Percentiles rank a stretch among this genome's conserved stretches.
Conservation (phyloP, 2,113 vertebrate genomes). For the Apaloderma vittatum region DNA sequence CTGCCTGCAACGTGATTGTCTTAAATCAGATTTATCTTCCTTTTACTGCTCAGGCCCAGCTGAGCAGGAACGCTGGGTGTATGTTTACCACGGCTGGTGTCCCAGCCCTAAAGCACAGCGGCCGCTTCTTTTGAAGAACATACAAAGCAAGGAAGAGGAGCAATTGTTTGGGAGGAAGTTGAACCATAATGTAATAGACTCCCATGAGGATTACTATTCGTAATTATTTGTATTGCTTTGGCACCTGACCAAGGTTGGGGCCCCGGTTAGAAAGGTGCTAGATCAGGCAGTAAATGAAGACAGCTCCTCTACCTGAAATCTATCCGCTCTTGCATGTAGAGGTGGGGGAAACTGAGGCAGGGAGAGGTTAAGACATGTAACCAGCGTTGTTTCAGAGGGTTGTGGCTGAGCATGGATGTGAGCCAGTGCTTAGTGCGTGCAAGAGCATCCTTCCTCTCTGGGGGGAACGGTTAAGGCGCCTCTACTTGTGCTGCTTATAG, state of each 20-base stretch:
- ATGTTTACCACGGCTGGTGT: constrained; percentile 45
- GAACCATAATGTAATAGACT: constrained; percentile 54
- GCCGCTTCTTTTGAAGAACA: constrained; percentile 70
- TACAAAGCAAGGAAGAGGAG: constrained; percentile 74
- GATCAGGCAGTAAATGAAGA: neutral
- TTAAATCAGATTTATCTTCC: constrained; percentile 45
- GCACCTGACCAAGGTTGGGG: constrained; percentile 25
- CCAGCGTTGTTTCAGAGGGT: neutral
- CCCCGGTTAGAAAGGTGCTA: neutral
- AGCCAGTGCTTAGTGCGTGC: neutral
- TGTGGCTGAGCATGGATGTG: neutral
- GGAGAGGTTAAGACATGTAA: neutral
- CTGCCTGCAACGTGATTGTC: neutral
- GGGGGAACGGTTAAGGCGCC: neutral
- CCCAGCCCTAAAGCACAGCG: constrained; percentile 59
- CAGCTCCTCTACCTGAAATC: neutral
- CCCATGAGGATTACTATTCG: constrained; percentile 49
- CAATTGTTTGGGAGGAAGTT: constrained; percentile 69
- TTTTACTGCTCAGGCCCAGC: constrained; percentile 12
- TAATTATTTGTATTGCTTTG: constrained; percentile 69
- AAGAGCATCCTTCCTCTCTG: neutral
- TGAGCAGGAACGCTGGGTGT: constrained; percentile 45
- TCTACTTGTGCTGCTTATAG: neutral
- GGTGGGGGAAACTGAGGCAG: neutral
- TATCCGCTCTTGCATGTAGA: neutral